A percentile compares a stretch with the other conserved stretches of the same genome.
phyloP scores from a whole-genome alignment of 2,797 vertebrate genomes.

The Falco cherrug region DNA sequence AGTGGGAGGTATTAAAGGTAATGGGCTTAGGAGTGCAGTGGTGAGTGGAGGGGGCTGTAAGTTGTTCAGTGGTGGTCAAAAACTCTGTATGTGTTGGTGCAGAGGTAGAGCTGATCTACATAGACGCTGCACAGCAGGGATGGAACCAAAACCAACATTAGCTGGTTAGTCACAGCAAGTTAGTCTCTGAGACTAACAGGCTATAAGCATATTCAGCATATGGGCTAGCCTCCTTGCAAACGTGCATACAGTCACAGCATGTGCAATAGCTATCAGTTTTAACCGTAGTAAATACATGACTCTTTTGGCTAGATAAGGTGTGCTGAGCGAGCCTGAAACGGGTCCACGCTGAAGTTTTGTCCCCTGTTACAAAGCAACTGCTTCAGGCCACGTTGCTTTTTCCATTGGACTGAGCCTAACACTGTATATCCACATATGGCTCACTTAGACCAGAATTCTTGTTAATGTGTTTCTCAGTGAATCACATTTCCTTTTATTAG shows the following conservation, averaged over 20 bases:
- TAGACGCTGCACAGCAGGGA: background rate
- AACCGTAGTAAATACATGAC: background rate
- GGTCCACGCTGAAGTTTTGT: background rate
- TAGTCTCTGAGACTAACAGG: background rate
- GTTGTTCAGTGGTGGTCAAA: background rate
- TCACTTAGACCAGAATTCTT: background rate
- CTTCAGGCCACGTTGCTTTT: background rate
- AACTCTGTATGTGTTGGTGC: fast-evolving
- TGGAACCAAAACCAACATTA: background rate
- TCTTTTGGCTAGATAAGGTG: background rate
- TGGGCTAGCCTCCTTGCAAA: background rate
- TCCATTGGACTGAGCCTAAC: background rate
- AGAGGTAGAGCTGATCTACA: background rate
- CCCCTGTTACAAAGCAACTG: background rate
- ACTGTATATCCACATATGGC: background rate
- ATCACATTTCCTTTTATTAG: constrained; percentile 25
- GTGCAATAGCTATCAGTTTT: background rate
- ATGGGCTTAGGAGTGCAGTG: background rate
- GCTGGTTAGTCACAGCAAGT: background rate
- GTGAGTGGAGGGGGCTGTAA: fast-evolving
- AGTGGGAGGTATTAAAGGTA: background rate
- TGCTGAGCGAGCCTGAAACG: background rate
- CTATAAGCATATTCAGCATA: background rate
- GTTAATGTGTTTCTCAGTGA: background rate
- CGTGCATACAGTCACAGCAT: background rate